Conservation (phyloP, 2,888 invertebrate genomes). For the Xestia c-nigrum region DNA sequence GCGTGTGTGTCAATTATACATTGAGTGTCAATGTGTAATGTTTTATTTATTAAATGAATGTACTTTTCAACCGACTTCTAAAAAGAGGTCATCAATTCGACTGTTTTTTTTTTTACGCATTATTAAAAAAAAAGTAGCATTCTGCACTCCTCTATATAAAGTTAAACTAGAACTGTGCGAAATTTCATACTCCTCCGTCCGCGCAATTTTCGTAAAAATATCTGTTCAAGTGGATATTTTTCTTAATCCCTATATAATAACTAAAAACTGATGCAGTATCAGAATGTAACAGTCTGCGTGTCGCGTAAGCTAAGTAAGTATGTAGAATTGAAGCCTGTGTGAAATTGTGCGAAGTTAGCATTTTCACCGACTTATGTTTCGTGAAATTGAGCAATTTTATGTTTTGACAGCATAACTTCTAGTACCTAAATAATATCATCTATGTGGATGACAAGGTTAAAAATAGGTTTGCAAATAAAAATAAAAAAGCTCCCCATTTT, state of each 20-base stretch:
- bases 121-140: no score
- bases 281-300: constrained; percentile 19
- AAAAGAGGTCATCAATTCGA: no score
- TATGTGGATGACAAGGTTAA: neutral
- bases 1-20: no score
- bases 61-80: no score
- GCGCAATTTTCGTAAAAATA: no score
- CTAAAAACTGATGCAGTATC: constrained; percentile 62
- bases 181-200: no score
- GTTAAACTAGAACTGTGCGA: no score
- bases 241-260: neutral
- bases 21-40: no score
- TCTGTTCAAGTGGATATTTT: no score
- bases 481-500: constrained; percentile 20
- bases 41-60: no score
- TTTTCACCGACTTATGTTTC: constrained; percentile 7
- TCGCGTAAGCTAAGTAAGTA: constrained; percentile 42
- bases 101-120: no score
- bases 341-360: neutral
- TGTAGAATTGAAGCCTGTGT: constrained; percentile 21
- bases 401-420: constrained; percentile 10
- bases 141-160: no score
- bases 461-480: neutral
- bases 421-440: neutral
- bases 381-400: constrained; percentile 61